Conservation (phyloP, 2,888 invertebrate species). For the Lumbricus terrestris region DNA sequence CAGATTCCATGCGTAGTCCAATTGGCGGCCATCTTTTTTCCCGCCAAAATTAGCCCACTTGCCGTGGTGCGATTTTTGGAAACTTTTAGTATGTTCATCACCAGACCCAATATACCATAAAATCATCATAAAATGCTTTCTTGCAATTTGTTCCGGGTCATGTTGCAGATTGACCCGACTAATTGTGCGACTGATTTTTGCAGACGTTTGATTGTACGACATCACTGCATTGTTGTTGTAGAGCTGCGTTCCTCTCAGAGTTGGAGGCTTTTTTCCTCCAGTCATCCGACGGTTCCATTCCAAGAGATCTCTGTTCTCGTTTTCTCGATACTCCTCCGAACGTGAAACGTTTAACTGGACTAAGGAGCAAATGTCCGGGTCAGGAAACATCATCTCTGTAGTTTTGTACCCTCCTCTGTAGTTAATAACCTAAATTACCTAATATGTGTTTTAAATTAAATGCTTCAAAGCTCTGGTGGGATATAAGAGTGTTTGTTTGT, state of each 20-base stretch:
- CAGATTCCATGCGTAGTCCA: no score
- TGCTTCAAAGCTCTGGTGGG: neutral
- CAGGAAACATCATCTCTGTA: neutral
- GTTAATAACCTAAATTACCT: no score
- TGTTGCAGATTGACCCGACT: no score
- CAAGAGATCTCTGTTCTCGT: neutral
- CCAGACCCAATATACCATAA: no score
- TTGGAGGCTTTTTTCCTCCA: neutral
- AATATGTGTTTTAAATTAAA: neutral
- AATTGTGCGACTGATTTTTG: neutral
- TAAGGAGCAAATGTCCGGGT: neutral
- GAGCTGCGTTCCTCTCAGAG: neutral
- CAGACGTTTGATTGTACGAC: neutral
- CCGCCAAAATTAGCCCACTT: no score
- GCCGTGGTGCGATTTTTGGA: no score
- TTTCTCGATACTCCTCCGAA: neutral
- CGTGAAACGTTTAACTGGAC: neutral
- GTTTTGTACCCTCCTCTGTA: neutral
- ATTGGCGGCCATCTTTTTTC: no score
- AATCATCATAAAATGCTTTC: no score
- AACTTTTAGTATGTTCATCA: no score
- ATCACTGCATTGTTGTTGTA: neutral
- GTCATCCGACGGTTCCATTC: neutral
- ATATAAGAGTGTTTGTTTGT: neutral
- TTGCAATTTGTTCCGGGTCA: no score